Percentiles rank a stretch among this genome's conserved stretches.
Conservation (phyloP, 2,797 vertebrate genomes). For the Euthynnus affinis region DNA sequence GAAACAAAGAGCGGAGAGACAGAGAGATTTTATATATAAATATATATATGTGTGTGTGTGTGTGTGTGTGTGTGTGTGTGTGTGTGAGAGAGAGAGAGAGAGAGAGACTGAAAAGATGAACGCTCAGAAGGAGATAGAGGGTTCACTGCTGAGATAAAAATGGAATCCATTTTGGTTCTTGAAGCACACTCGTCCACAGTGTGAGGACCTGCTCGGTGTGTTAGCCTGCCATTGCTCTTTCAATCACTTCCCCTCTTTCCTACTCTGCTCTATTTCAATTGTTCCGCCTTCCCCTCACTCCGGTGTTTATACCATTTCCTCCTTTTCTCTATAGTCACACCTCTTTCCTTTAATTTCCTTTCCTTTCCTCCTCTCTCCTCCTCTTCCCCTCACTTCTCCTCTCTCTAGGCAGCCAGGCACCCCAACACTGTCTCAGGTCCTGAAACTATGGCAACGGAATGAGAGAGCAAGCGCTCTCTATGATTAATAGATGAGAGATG, state of each 20-base stretch:
- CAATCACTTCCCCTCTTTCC: constrained; percentile 84
- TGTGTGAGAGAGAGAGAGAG: no score
- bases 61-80: no score
- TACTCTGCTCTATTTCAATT: constrained; percentile 74
- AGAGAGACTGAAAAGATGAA: constrained; percentile 58
- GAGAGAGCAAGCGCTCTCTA: constrained; percentile 95
- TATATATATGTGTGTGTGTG: not conserved
- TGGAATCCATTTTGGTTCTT: constrained; percentile 84
- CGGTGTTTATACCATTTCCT: constrained; percentile 57
- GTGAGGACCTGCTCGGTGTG: constrained; percentile 64
- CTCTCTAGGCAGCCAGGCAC: constrained; percentile 94
- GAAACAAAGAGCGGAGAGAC: constrained; percentile 27
- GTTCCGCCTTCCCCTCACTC: constrained; percentile 56
- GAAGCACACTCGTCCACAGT: constrained; percentile 69
- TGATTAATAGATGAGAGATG: constrained; percentile 99
- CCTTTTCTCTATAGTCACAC: constrained; percentile 48
- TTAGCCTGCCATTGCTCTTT: constrained; percentile 73
- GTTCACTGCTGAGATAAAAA: constrained; percentile 81
- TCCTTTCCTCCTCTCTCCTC: constrained; percentile 75
- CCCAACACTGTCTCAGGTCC: constrained; percentile 95
- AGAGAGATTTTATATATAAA: constrained; percentile 17
- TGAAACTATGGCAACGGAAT: constrained; percentile 99
- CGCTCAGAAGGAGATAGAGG: constrained; percentile 61
- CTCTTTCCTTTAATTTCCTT: constrained; percentile 71
- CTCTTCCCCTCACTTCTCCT: constrained; percentile 84